Evolutionary conservation across 2,888 invertebrate species (phyloP).

Genomic region (Cerceris rybyensis): DNA sequence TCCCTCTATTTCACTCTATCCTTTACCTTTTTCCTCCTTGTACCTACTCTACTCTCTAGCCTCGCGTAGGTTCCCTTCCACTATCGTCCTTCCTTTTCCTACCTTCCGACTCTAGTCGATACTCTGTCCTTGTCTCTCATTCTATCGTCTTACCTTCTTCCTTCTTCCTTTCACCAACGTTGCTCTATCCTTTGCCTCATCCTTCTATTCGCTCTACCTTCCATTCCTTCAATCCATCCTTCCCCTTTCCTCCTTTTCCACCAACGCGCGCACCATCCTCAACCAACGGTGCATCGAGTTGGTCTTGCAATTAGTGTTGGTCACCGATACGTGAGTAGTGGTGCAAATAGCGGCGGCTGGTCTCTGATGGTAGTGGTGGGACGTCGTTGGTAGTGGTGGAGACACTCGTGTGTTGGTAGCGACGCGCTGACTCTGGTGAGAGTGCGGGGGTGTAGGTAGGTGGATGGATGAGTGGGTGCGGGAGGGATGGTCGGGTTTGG

Average conservation of each 20-base stretch:
- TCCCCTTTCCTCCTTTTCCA: conserved; percentile 27
- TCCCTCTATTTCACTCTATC: conserved; percentile 2
- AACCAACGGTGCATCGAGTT: conserved; percentile 22
- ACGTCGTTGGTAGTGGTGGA: conserved; percentile 16
- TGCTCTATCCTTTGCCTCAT: conserved; percentile 18
- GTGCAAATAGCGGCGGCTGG: neutral
- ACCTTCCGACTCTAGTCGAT: neutral
- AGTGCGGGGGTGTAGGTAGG: conserved; percentile 45
- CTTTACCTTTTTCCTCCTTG: neutral
- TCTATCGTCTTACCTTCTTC: conserved; percentile 9
- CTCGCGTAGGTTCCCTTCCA: conserved; percentile 26
- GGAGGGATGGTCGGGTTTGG: conserved; percentile 31
- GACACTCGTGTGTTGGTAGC: conserved; percentile 27
- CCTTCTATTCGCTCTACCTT: conserved; percentile 18
- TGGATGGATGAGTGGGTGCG: conserved; percentile 39
- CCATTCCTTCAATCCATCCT: conserved; percentile 24
- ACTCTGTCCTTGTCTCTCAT: conserved; percentile 1
- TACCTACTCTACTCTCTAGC: conserved; percentile 31
- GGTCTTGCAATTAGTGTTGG: conserved; percentile 48
- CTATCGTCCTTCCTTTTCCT: neutral
- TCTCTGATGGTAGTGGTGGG: conserved; percentile 4
- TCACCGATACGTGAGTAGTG: conserved; percentile 26
- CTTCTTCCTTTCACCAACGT: conserved; percentile 8
- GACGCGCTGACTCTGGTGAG: conserved; percentile 11
- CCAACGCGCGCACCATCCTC: conserved; percentile 13